Conservation (phyloP, 1,140 invertebrate genomes). For the Heliconius nattereri region DNA sequence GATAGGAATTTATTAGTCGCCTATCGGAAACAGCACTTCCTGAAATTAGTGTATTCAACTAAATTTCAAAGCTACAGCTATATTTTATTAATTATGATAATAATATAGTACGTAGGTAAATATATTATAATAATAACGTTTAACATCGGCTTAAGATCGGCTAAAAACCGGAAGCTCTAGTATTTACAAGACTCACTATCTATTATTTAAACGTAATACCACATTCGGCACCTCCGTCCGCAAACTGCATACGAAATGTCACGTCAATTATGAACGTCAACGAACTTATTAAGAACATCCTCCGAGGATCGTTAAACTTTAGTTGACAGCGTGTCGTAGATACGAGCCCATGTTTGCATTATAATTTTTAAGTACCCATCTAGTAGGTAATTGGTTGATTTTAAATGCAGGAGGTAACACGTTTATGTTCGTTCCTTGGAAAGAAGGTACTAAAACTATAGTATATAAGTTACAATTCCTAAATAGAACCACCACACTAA, state of each 20-base stretch:
- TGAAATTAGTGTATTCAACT: too few relatives aligned
- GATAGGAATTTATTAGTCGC: neutral
- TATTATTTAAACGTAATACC: neutral
- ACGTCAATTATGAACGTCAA: conserved; percentile 32
- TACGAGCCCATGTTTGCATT: neutral
- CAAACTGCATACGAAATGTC: conserved; percentile 20
- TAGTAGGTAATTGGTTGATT: neutral
- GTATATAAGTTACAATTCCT: too few relatives aligned
- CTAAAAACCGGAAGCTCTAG: neutral
- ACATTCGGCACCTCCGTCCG: conserved; percentile 1
- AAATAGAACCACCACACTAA: neutral
- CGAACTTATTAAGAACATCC: conserved; percentile 38
- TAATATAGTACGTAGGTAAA: too few relatives aligned
- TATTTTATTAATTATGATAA: too few relatives aligned
- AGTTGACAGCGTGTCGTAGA: conserved; percentile 15
- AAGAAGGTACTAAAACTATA: too few relatives aligned
- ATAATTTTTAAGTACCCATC: neutral
- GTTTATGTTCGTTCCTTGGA: neutral
- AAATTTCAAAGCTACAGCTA: too few relatives aligned
- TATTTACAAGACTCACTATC: neutral
- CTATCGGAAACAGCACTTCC: neutral
- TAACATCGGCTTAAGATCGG: neutral
- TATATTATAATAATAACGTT: neutral
- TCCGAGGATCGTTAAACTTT: conserved; percentile 29
- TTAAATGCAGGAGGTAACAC: neutral